These are phyloP conservation scores for Eptesicus fuscus DNA, from an alignment of 2,113 vertebrate species.

Conservation along the genomic window DNA sequence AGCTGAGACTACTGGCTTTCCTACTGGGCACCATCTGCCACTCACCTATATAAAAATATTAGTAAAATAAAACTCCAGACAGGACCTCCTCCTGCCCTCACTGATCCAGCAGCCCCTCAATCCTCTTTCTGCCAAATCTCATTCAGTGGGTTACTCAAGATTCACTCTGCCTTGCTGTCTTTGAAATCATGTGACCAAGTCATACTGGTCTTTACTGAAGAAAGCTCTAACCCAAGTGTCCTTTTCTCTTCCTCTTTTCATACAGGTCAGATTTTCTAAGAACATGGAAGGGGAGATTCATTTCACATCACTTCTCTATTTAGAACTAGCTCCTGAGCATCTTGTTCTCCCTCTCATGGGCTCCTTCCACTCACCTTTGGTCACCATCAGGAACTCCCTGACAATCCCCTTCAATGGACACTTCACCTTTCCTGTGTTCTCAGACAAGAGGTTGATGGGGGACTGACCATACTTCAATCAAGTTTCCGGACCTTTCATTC, in stretches of 20 bases:
- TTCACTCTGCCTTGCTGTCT: not conserved
- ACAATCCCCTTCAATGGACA: not conserved
- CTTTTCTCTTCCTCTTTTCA: not conserved
- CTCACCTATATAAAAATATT: not conserved
- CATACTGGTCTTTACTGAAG: not conserved
- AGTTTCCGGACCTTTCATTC: not conserved
- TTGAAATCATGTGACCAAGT: not conserved
- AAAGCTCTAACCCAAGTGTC: not conserved
- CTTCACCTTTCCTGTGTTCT: not conserved
- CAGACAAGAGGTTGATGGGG: not conserved
- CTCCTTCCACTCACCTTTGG: rapidly evolving
- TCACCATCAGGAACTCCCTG: not conserved
- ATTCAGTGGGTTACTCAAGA: not conserved
- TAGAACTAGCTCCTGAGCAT: not conserved
- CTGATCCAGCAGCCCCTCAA: not conserved
- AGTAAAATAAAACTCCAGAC: not conserved
- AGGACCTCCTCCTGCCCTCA: not conserved
- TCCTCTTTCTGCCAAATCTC: not conserved
- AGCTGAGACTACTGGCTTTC: not conserved
- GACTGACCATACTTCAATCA: not conserved
- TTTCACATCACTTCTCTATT: not conserved
- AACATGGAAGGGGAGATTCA: not conserved
- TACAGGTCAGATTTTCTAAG: not conserved
- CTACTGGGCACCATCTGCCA: not conserved
- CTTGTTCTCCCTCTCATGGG: not conserved